Base-by-base conservation (phyloP, 2,797 vertebrate species). In the Melanogrammus aeglefinus region DNA sequence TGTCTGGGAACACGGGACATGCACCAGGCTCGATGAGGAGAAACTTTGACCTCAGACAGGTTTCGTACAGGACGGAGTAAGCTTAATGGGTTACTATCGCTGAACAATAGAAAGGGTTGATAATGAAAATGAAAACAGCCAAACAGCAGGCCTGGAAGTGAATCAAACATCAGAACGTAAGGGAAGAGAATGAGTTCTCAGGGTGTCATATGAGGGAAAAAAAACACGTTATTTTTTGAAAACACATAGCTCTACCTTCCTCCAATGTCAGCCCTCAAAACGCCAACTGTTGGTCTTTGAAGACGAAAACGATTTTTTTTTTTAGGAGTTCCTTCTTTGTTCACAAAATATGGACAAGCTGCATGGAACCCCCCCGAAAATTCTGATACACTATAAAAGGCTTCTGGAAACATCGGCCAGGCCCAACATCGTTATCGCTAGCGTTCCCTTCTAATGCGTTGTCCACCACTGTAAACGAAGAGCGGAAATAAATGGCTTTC, bases 151-250 rank as follows among this genome's bases (percentile, higher is more conserved):
- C 41, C 41, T 44, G 41, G 41, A 12, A 44, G 10, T 44, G 3
- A 13, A 44, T 44, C 13, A 1, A 10, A 44, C 41, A 44, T 44
- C 41, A 44, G 10, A 44, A 66, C 39, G 84, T 86, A 80, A 77
- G 74, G 76, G 80, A 81, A 79, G 82, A 82, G 12, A 38, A 76
- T 38, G 76, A 83, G 85, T 84, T 81, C 76, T 79, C 33, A 44
- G 76, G 80, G 76, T 44, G 41, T 12, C 41, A 14, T 44, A 27
- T 12, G 31, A 9, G 71, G 71, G 74, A 85, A 86, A 84, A 82
- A 41, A 89, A 89, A 85, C 80, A 79, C 81, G 88, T 87, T 82
- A 74, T 21, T 47, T 39, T 84, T 88, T 85, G 84, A 80, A 93
- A 87, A 86, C 73, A 73, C 21, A 44, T 69, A 81, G 85, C 83